Base-by-base conservation (phyloP, 2,888 invertebrate species). In the Drosophila mulleri region DNA sequence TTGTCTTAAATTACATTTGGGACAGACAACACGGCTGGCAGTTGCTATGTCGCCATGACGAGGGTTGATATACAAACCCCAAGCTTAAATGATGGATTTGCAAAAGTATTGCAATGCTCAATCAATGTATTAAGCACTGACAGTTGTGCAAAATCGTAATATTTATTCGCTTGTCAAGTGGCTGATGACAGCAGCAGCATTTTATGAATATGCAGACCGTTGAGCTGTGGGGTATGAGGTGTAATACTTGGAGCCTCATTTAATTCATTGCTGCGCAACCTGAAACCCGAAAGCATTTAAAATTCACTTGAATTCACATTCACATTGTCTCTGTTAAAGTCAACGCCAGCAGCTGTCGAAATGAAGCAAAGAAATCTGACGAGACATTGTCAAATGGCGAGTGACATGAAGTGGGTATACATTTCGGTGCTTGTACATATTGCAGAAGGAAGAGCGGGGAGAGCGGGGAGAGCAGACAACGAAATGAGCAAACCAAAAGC, bases 1-100 rank as follows among this genome's bases (percentile, higher is more conserved):
- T 57, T 60, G 57, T 42, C 67, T 74, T 54, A 75, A 77, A 77
- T 77, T 75, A 71, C 71, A 71, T 75, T 77, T 75, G 71, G 63
- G 75, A 72, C 64, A 71, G 61, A 23, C 59, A 45, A 18, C 45
- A 23, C 62, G 35, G 45, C 32, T 12, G 35, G 62, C 26, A 35
- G n/a, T 12, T 48, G 44, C 18, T 42, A 35, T 23, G 47, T 12
- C 54, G 44, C 16, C 39, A 35, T 23, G 47, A 47, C 60, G 71
- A 71, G 63, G 56, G 60, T 42, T 71, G 64, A 50, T 63, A 58
- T 56, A 61, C 60, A 42, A 52, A 58, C 58, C 35, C 26, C 26
- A 26, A 32, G 41, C 39, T 14, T 20, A 63, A 54, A 58, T 67
- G 75, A 75, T 79, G 61, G 52, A 75, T 64, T 32, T 37, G 52